Evolutionary conservation across 2,888 invertebrate species (phyloP).

Genomic region (Salpingus planirostris): DNA sequence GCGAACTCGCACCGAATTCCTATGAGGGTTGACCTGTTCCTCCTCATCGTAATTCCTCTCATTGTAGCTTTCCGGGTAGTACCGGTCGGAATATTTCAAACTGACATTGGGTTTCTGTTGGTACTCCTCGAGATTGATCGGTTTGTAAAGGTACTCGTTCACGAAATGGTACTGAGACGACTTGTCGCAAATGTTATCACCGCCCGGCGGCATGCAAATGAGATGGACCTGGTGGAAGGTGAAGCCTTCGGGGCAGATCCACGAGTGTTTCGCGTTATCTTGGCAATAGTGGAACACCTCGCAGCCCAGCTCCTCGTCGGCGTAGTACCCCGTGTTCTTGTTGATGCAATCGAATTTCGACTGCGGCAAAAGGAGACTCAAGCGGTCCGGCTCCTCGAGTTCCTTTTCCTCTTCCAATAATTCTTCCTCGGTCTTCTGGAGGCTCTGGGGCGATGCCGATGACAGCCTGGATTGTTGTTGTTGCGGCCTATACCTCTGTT

Average conservation of each 20-base stretch:
- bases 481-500: not conserved
- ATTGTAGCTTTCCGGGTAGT: conserved; percentile 72
- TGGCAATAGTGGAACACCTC: conserved; percentile 93
- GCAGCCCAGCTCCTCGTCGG: conserved; percentile 79
- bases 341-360: conserved; percentile 75
- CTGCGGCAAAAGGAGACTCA: conserved; percentile 67
- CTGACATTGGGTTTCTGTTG: conserved; percentile 73
- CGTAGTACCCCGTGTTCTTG: conserved; percentile 83
- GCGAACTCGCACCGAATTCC: conserved; percentile 32
- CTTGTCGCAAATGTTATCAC: conserved; percentile 82
- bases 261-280: conserved; percentile 81
- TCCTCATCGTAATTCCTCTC: conserved; percentile 49
- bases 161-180: conserved; percentile 87
- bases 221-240: conserved; percentile 84
- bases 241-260: conserved; percentile 89
- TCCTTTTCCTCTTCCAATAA: conserved; percentile 52
- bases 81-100: conserved; percentile 69
- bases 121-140: conserved; percentile 75
- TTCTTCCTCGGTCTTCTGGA: not conserved
- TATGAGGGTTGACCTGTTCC: conserved; percentile 34
- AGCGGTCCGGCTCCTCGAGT: conserved; percentile 77
- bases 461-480: not conserved
- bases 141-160: conserved; percentile 85
- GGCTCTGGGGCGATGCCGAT: no score
- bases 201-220: conserved; percentile 87